These are phyloP conservation scores for Amblyopsis rosae DNA, from an alignment of 2,113 vertebrate species.

Conservation along the genomic window DNA sequence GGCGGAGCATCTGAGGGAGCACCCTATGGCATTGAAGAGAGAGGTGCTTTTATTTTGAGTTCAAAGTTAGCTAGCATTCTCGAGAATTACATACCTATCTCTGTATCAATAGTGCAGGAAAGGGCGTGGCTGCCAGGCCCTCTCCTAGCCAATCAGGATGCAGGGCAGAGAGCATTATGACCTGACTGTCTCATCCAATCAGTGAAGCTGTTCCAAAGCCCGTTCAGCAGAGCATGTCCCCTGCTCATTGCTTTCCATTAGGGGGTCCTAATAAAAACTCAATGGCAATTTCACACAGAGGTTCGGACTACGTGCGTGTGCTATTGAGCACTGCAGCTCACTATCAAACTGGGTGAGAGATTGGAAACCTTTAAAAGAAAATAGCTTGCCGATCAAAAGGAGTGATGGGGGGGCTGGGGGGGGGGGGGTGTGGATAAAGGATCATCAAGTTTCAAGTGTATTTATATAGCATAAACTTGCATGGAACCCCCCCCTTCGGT, in stretches of 20 bases:
- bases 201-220: neutral
- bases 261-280: constrained; percentile 8
- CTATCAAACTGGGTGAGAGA: neutral
- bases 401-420: too few species aligned
- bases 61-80: too few species aligned
- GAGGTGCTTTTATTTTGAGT: too few species aligned
- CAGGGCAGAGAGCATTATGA: neutral
- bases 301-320: neutral
- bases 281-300: constrained; percentile 12
- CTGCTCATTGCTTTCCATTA: constrained; percentile 19
- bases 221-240: neutral
- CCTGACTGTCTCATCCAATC: constrained; percentile 9
- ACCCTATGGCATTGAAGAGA: too few species aligned
- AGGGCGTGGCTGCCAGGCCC: neutral
- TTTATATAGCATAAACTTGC: too few species aligned
- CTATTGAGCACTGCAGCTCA: neutral
- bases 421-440: too few species aligned
- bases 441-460: too few species aligned
- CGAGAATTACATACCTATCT: too few species aligned
- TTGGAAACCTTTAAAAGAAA: neutral
- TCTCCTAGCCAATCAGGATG: constrained; percentile 5
- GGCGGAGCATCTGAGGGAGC: too few species aligned
- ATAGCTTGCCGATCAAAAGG: neutral
- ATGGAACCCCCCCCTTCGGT: too few species aligned
- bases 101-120: neutral